Evolutionary conservation across 2,113 vertebrate genomes (phyloP).

Genomic region (Catharus bicknelli): DNA sequence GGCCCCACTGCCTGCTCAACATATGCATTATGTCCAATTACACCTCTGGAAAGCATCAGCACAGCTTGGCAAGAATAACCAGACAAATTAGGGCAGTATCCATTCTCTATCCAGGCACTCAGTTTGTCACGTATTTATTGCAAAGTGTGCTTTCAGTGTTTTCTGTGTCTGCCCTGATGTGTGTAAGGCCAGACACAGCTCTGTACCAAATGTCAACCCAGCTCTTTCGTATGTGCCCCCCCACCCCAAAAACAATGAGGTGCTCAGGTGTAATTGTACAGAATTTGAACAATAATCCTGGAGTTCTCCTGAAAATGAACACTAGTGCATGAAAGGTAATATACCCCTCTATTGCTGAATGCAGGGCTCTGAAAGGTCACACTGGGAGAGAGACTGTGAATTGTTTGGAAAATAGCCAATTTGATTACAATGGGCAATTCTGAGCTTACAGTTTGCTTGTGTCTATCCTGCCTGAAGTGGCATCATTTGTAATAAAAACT

Average conservation of each 20-base stretch:
- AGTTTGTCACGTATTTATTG: not conserved
- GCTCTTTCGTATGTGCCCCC: not conserved
- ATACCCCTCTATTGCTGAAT: slow-evolving; percentile 49
- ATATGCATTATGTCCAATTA: not conserved
- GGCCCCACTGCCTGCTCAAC: not conserved
- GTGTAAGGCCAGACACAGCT: not conserved
- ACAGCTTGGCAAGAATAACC: not conserved
- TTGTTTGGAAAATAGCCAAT: slow-evolving; percentile 67
- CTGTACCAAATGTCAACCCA: not conserved
- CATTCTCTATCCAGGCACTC: not conserved
- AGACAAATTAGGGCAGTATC: not conserved
- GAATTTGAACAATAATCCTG: slow-evolving; percentile 49
- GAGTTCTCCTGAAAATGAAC: slow-evolving; percentile 49
- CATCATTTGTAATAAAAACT: slow-evolving; percentile 50
- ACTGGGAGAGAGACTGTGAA: slow-evolving; percentile 32
- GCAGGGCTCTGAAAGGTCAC: slow-evolving; percentile 55
- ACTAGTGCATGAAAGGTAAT: slow-evolving; percentile 42
- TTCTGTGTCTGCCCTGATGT: not conserved
- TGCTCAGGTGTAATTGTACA: slow-evolving; percentile 25
- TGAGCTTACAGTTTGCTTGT: slow-evolving; percentile 37
- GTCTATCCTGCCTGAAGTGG: slow-evolving; percentile 42
- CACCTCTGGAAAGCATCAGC: not conserved
- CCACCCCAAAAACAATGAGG: slow-evolving; percentile 1
- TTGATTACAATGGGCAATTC: slow-evolving; percentile 61
- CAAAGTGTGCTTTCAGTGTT: not conserved